A percentile compares a stretch with the other conserved stretches of the same genome.
These are phyloP conservation scores for Apamea sordens DNA, from an alignment of 2,888 invertebrate species.

Conservation along the genomic window DNA sequence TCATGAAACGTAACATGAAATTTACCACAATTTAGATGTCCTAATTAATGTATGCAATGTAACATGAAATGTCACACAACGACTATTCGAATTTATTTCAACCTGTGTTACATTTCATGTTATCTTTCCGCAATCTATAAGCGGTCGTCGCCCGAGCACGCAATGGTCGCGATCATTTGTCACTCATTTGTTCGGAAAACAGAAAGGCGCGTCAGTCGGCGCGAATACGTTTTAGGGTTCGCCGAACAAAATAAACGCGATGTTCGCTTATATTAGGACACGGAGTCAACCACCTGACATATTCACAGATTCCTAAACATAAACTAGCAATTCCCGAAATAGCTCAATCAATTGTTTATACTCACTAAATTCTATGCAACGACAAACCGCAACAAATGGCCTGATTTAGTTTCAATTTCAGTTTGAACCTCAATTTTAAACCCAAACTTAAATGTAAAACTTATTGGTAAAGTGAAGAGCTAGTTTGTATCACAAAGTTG, in stretches of 20 bases:
- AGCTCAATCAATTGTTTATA: background rate
- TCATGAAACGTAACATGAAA: background rate
- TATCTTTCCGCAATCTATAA: background rate
- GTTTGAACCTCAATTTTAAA: slow-evolving; percentile 11
- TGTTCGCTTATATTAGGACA: background rate
- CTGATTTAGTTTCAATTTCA: background rate
- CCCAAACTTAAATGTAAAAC: background rate
- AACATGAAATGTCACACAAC: background rate
- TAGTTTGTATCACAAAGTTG: background rate
- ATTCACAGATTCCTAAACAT: background rate
- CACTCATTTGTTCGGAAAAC: background rate
- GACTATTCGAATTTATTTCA: background rate
- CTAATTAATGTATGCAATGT: background rate
- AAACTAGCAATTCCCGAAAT: background rate
- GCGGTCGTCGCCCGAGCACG: background rate
- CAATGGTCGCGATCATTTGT: background rate
- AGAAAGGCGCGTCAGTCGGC: background rate
- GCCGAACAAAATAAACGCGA: background rate
- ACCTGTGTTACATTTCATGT: background rate
- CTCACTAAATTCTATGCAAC: background rate
- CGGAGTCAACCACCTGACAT: background rate
- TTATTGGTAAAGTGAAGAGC: slow-evolving; percentile 1
- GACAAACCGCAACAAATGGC: background rate
- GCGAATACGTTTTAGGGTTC: background rate
- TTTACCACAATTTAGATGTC: background rate